Conservation (phyloP, 2,888 invertebrate genomes). For the Torymus auratus region DNA sequence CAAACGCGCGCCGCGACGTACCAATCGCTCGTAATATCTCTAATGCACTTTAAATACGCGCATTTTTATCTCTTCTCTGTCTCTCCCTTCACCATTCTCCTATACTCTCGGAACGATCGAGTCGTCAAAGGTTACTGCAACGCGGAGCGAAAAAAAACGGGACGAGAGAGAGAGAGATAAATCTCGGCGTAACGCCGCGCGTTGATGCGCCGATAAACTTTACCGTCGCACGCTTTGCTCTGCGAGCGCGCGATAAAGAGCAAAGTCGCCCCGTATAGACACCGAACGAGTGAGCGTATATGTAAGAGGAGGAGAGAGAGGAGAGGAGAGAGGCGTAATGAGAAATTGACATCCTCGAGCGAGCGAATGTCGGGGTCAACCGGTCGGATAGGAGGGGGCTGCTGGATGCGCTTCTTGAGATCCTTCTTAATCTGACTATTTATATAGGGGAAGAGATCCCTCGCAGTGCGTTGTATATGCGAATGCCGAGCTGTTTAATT, state of each 20-base stretch:
- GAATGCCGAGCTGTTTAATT: too few relatives aligned
- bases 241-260: constrained; percentile 32
- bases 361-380: constrained; percentile 66
- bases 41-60: not conserved
- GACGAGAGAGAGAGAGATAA: constrained; percentile 12
- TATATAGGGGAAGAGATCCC: not conserved
- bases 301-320: not conserved
- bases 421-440: constrained; percentile 43
- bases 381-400: constrained; percentile 77
- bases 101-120: too few relatives aligned
- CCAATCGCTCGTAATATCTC: not conserved
- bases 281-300: not conserved
- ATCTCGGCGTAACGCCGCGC: constrained; percentile 31
- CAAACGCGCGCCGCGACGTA: not conserved
- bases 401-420: constrained; percentile 69
- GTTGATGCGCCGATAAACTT: constrained; percentile 46
- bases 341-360: constrained; percentile 68
- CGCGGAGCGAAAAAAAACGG: not conserved
- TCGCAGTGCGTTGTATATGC: too few relatives aligned
- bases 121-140: not conserved
- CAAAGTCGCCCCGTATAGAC: constrained; percentile 9
- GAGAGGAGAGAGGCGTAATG: constrained; percentile 58
- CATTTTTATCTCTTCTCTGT: not conserved
- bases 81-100: too few relatives aligned
- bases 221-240: constrained; percentile 9